Conservation (phyloP, 2,888 invertebrate species). For the Platypus cylindrus region DNA sequence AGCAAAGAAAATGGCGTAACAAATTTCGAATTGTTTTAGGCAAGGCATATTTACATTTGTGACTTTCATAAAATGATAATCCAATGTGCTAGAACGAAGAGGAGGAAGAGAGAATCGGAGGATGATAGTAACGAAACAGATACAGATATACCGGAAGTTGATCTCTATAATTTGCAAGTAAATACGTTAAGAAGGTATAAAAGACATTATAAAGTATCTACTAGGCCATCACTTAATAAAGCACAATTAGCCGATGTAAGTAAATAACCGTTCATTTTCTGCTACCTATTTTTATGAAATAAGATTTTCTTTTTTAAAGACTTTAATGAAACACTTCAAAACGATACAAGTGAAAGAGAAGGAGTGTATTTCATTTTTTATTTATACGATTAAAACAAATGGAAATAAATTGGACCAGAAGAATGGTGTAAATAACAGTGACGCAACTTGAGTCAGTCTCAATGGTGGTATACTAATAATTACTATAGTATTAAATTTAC, state of each 20-base stretch:
- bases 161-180: constrained; percentile 84
- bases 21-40: constrained; percentile 41
- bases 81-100: constrained; percentile 86
- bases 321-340: constrained; percentile 89
- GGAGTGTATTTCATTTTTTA: constrained; percentile 87
- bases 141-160: constrained; percentile 82
- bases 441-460: constrained; percentile 23
- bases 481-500: no score
- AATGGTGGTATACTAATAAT: no score
- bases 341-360: constrained; percentile 90
- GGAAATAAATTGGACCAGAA: constrained; percentile 77
- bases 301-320: constrained; percentile 55
- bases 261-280: no score
- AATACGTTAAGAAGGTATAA: constrained; percentile 91
- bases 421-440: constrained; percentile 58
- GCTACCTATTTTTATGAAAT: no score
- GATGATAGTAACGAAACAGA: constrained; percentile 93
- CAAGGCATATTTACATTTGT: constrained; percentile 91
- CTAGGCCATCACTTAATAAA: constrained; percentile 86
- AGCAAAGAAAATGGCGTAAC: constrained; percentile 2
- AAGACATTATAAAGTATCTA: constrained; percentile 82
- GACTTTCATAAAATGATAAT: constrained; percentile 93
- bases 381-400: constrained; percentile 92
- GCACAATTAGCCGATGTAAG: constrained; percentile 91
- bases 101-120: constrained; percentile 84